Evolutionary conservation across 2,888 invertebrate genomes (phyloP).

Genomic region (Cerceris ruficornis): DNA sequence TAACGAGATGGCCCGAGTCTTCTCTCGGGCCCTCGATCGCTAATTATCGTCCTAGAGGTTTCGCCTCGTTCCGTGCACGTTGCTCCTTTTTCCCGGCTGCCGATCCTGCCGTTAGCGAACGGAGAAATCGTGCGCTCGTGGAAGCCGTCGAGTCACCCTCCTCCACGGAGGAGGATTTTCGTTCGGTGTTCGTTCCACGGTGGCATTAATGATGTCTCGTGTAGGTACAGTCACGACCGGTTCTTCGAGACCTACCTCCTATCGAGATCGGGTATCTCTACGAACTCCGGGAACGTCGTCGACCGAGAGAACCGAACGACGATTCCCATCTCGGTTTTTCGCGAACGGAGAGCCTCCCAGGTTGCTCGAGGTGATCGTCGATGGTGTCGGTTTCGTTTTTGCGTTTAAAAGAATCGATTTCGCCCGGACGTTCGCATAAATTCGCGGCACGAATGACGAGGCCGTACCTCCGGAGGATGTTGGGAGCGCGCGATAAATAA

Average conservation of each 20-base stretch:
- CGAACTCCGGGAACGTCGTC: slow-evolving; percentile 43
- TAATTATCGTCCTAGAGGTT: slow-evolving; percentile 69
- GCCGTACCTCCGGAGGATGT: slow-evolving; percentile 25
- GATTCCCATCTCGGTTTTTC: slow-evolving; percentile 51
- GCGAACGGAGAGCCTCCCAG: slow-evolving; percentile 8
- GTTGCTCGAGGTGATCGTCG: slow-evolving; percentile 8
- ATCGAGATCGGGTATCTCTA: slow-evolving; percentile 63
- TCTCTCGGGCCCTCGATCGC: slow-evolving; percentile 65
- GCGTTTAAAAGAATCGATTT: no score
- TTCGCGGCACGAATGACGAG: slow-evolving; percentile 53
- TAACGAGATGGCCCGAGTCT: slow-evolving; percentile 67
- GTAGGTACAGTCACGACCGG: slow-evolving; percentile 76
- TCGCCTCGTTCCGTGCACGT: slow-evolving; percentile 47
- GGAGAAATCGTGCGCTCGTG: slow-evolving; percentile 48
- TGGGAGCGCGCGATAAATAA: slow-evolving; percentile 49
- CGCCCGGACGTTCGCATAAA: neutral
- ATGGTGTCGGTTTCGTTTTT: neutral
- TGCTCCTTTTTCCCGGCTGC: slow-evolving; percentile 14
- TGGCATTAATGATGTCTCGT: slow-evolving; percentile 71
- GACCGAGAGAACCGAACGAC: slow-evolving; percentile 35
- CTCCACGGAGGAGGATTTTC: slow-evolving; percentile 55
- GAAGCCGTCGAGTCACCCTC: slow-evolving; percentile 40
- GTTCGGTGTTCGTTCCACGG: slow-evolving; percentile 57
- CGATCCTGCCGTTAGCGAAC: slow-evolving; percentile 30
- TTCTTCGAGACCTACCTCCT: slow-evolving; percentile 67